Conservation (phyloP, 2,797 vertebrate species). For the Betta splendens region DNA sequence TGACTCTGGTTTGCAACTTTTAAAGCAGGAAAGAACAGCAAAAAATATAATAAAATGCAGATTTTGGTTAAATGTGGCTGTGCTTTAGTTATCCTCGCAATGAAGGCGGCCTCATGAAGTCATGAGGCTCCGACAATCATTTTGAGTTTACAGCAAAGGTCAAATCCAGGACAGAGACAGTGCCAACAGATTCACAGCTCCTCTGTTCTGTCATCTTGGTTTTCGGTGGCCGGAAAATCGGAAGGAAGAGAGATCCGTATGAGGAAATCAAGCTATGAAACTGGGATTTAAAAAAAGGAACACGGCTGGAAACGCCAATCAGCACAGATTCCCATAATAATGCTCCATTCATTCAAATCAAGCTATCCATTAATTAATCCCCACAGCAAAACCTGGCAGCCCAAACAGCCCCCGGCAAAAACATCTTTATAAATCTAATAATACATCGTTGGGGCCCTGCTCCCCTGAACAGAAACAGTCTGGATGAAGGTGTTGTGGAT, state of each 20-base stretch:
- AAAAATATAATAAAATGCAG: too few species aligned
- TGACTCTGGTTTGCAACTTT: too few species aligned
- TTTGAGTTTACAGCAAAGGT: not conserved
- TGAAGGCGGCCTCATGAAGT: not conserved
- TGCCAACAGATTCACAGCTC: not conserved
- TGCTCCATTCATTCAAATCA: constrained; percentile 11
- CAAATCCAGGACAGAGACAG: not conserved
- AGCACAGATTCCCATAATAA: constrained; percentile 18
- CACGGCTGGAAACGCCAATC: not conserved
- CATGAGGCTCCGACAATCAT: not conserved
- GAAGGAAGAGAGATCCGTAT: not conserved
- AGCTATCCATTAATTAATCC: constrained; percentile 8
- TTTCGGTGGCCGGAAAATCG: not conserved
- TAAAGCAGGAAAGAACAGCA: too few species aligned
- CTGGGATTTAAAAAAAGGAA: not conserved
- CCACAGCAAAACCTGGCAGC: not conserved
- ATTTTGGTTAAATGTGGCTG: not conserved
- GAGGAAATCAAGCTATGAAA: constrained; percentile 7
- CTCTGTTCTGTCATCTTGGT: not conserved
- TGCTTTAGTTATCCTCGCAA: not conserved
- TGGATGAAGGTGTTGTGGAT: too few species aligned
- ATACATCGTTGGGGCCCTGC: too few species aligned
- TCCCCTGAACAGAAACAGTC: too few species aligned
- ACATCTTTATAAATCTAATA: constrained; percentile 3
- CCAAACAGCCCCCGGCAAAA: not conserved